Base-by-base conservation (phyloP, 1,140 invertebrate genomes). In the Apis dorsata region DNA sequence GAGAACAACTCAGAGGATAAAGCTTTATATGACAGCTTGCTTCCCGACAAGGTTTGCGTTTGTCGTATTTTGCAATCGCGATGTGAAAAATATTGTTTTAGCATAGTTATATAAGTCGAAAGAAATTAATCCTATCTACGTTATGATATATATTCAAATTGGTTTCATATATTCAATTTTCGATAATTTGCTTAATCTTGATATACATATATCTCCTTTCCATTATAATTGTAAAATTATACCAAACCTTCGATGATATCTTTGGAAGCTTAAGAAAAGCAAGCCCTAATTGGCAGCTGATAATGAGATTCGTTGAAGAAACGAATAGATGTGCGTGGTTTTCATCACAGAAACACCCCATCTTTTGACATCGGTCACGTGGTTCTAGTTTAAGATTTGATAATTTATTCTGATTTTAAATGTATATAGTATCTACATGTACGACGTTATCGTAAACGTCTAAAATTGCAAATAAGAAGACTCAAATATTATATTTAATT, bases 221-320 rank as follows among this genome's bases (percentile, higher is more conserved):
- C 24, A 21, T 59, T 21, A 21, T 21, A 0, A 60, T 10, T 9
- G 21, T 2, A 2, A n/a, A 60, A 60, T 60, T 60, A 21, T 0
- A 3, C 1, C 19, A 10, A n/a, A 34, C 10, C 51, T 24, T 34
- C 24, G 57, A 7, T 5, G 13, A n/a, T 51, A n/a, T 51, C 34
- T 34, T 66, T 24, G 55, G 15, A 28, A 44, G 9, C 1, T 7
- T 19, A n/a, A 24, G 60, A 55, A 51, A 11, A 66, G 19, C 10
- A 76, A 59, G 73, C 80, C 80, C 74, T 68, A 55, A 60, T 55
- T 49, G 80, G 74, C 80, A 82, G 80, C 80, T 77, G 19, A 76
- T 1, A 34, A 13, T 5, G 34, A 63, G 63, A 68, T 44, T 34
- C 11, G 19, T 79, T 49, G 17, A 9, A 19, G 49, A 24, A 71